These are phyloP conservation scores for Eupithecia subfuscata DNA, from an alignment of 2,888 invertebrate genomes.

Conservation along the genomic window DNA sequence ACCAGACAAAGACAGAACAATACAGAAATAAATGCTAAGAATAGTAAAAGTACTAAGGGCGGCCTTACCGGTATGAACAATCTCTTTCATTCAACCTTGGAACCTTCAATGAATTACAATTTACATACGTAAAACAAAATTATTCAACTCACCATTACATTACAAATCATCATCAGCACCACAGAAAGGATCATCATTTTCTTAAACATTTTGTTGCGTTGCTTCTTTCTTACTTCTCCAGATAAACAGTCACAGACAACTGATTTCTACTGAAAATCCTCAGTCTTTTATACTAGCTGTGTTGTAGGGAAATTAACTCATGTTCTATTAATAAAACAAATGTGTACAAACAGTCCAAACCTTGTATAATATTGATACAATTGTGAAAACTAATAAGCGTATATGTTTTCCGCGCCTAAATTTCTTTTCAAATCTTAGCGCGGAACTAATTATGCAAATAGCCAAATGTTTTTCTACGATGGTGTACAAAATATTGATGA, in stretches of 20 bases:
- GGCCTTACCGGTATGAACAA: neutral
- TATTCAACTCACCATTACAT: slow-evolving; percentile 33
- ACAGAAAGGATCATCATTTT: slow-evolving; percentile 45
- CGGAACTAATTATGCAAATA: slow-evolving; percentile 1
- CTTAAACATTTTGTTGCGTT: slow-evolving; percentile 46
- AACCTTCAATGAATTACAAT: neutral
- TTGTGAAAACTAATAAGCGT: neutral
- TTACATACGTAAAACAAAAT: no score
- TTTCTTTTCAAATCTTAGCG: neutral
- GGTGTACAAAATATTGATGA: neutral
- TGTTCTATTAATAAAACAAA: neutral
- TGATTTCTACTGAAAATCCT: neutral
- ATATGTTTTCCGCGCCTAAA: neutral
- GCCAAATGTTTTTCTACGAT: neutral
- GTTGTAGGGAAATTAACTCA: neutral
- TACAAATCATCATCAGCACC: slow-evolving; percentile 49
- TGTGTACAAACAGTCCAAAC: neutral
- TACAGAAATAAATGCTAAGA: no score
- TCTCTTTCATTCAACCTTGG: neutral
- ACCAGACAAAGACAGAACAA: no score
- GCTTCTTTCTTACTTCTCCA: neutral
- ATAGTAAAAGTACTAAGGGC: neutral
- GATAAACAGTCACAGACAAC: neutral
- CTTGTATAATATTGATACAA: neutral
- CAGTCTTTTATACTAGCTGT: neutral